These are phyloP conservation scores for Achatina immaculata DNA, from an alignment of 1,140 invertebrate genomes.

Conservation along the genomic window DNA sequence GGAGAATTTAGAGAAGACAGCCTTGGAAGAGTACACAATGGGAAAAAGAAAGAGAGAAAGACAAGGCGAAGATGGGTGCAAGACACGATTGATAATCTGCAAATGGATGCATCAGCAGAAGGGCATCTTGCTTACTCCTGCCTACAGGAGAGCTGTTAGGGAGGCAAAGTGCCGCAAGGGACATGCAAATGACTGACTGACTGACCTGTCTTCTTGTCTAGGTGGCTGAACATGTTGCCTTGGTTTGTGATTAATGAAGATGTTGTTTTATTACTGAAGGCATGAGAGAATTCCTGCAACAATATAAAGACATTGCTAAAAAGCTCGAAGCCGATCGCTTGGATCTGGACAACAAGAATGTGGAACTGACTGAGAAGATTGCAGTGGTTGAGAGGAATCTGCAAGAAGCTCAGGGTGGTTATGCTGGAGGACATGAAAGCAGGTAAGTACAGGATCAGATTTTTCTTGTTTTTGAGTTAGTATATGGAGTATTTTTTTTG, in stretches of 20 bases:
- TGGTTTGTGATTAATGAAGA: not conserved
- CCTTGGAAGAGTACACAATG: no score
- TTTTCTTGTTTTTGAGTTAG: slow-evolving; percentile 1
- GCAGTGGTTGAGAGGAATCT: not conserved
- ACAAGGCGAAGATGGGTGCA: no score
- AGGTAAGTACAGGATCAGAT: not conserved
- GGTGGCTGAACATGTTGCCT: not conserved
- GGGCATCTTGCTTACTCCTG: no score
- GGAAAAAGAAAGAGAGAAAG: no score
- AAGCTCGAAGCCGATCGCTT: slow-evolving; percentile 19
- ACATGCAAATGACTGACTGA: no score
- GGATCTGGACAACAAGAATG: slow-evolving; percentile 24
- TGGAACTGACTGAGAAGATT: slow-evolving; percentile 24
- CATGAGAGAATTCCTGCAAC: slow-evolving; percentile 29
- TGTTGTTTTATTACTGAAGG: not conserved
- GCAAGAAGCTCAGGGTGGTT: not conserved
- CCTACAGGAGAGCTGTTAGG: no score
- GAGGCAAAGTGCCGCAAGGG: no score
- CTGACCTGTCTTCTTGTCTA: no score
- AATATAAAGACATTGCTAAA: slow-evolving; percentile 18
- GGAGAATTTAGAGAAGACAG: no score
- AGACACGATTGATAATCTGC: no score
- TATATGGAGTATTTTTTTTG: not conserved
- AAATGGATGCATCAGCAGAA: no score
- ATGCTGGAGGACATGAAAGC: slow-evolving; percentile 7